Percentiles rank a stretch among this genome's conserved stretches.
These are phyloP conservation scores for Epinotia demarniana DNA, from an alignment of 2,888 invertebrate genomes.

Conservation along the genomic window DNA sequence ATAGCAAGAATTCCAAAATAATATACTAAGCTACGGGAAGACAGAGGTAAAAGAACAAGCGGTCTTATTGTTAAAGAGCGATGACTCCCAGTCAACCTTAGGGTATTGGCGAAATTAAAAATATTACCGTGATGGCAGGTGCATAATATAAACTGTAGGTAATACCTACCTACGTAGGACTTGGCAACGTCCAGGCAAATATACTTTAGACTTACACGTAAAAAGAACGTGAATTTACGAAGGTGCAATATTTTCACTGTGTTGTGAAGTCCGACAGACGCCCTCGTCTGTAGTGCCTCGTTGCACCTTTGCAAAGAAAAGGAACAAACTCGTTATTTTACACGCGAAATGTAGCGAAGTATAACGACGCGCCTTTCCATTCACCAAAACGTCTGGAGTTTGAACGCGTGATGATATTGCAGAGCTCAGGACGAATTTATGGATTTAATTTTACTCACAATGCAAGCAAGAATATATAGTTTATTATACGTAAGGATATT, in stretches of 20 bases:
- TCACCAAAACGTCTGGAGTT: slow-evolving; percentile 1
- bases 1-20: no score
- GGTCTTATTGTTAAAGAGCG: no score
- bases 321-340: slow-evolving; percentile 32
- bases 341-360: slow-evolving; percentile 9
- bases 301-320: slow-evolving; percentile 22
- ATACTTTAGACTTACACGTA: background rate
- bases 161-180: no score
- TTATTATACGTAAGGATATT: no score
- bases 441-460: no score
- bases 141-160: no score
- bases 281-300: slow-evolving; percentile 21
- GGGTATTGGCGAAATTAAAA: no score
- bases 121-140: no score
- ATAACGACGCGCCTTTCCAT: background rate
- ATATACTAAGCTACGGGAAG: no score
- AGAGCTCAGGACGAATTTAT: background rate
- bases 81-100: no score
- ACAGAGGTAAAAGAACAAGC: no score
- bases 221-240: slow-evolving; percentile 2
- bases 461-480: no score
- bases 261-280: slow-evolving; percentile 4
- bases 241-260: slow-evolving; percentile 9
- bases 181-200: background rate
- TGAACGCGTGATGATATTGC: slow-evolving; percentile 1